Evolutionary conservation across 2,797 vertebrate species (phyloP).

Genomic region (Sphenopsis melanotis): DNA sequence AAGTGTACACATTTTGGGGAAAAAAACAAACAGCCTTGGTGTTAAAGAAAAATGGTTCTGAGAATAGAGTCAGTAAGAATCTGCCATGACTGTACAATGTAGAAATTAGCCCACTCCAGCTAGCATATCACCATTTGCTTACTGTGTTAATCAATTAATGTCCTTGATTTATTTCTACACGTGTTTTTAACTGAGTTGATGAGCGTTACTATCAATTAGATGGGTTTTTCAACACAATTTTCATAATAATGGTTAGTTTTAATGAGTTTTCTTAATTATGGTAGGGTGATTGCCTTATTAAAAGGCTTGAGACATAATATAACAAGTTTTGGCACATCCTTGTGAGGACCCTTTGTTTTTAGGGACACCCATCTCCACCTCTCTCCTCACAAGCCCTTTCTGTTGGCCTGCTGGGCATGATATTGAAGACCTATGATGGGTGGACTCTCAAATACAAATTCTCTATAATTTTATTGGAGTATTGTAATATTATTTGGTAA

Average conservation of each 20-base stretch:
- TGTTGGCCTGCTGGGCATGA: background rate
- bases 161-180: conserved; percentile 2
- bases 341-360: background rate
- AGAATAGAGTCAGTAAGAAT: background rate
- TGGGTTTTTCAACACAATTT: conserved; percentile 25
- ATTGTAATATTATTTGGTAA: background rate
- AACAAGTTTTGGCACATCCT: background rate
- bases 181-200: background rate
- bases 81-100: background rate
- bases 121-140: background rate
- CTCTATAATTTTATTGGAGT: background rate
- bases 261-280: conserved; percentile 34
- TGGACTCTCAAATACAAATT: background rate
- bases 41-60: background rate
- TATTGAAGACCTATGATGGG: background rate
- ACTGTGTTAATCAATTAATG: conserved; percentile 1
- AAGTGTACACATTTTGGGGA: background rate
- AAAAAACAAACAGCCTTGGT: background rate
- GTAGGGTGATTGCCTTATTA: background rate
- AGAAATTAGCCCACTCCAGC: background rate
- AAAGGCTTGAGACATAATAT: background rate
- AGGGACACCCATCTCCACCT: background rate
- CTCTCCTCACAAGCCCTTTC: background rate
- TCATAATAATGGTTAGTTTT: background rate
- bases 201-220: background rate